Base-by-base conservation (phyloP, 1,140 invertebrate species). In the Vollenhovia emeryi region DNA sequence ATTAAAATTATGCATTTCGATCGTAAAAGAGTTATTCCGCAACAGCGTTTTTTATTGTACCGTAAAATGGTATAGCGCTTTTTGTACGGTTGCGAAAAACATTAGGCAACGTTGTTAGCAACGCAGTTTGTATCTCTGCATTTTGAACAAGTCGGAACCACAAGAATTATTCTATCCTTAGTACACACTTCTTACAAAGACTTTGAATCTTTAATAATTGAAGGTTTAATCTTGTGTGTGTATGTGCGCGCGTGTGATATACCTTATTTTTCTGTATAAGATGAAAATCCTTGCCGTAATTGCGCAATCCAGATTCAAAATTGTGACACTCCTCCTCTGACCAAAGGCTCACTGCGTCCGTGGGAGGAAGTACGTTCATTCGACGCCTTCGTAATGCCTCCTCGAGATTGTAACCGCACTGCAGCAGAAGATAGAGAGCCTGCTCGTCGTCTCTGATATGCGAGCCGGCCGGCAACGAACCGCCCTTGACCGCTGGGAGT, bases 241-340 rank as follows among this genome's bases (percentile, higher is more conserved):
- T 3, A 6, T 2, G 33, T 2, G 33, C 3, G 33, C 6, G 33
- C 33, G 33, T 6, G 33, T 6, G 2, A 33, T 8, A 15, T 93
- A 99, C 98, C 96, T 99, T 99, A 93, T 99, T 97, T 92, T 98
- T 97, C 88, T 99, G 98, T 92, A 99, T 99, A 84, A 97, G 95
- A 94, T 98, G 98, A 95, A 99, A 99, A 95, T 99, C 98, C 95
- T 99, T 99, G 55, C 99, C 99, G 94, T 98, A 99, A 76, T 96
- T 96, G 92, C 98, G 96, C 3, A 99, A 96, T 69, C 98, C 99
- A 92, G 97, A 97, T 95, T 99, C 99, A 95, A 99, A 99, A 95
- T 99, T 99, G 85, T 98, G 96, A 95, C 99, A 99, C 93, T 99
- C 99, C 94, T 99, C 99, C 94, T 99, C 99, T 21, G 98, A 99